Base-by-base conservation (phyloP, 2,797 vertebrate genomes). In the Poecile montanus region DNA sequence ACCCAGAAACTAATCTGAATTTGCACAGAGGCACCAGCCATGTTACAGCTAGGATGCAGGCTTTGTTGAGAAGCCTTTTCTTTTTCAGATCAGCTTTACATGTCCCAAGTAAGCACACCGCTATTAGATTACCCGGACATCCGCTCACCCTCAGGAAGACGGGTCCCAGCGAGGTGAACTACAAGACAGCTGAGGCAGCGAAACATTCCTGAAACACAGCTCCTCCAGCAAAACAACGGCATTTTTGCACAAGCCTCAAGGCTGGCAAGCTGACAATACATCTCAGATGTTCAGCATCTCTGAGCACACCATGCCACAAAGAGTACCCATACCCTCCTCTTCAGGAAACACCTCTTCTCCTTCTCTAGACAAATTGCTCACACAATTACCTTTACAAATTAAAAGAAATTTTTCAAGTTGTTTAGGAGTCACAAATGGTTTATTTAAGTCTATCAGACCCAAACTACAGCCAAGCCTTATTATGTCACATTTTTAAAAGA, bases 121-220 rank as follows among this genome's bases (percentile, higher is more conserved):
- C 38, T 50, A 79, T 87, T 66, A n/a, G 56, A 90, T 85, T 88
- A 90, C 85, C 38, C 26, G 20, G 66, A 93, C 85, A 93, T 79
- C 80, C 45, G 3, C 73, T 38, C 3, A 0, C 88, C 44, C 82
- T 91, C 75, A 38, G 62, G 54, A 88, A 80, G 77, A 38, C 67
- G 38, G 93, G 83, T 88, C 90, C 82, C 9, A 1, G 23, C 0
- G 32, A 94, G 91, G 91, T 91, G 90, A 95, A 51, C 18, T 36
- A 5, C 23, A 30, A 92, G 88, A 44, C 89, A 78, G 82, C 82
- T 75, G 66, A 88, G 76, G n/a, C n/a, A 48, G 58, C 60, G 79
- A 82, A 48, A 74, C 65, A 42, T 61, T 89, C 36, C 80, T 20
- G 34, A 94, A 68, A 91, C 56, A 56, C 58, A 58, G 48, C 2